Base-by-base conservation (phyloP, 2,113 vertebrate genomes). In the Oryzias celebensis region DNA sequence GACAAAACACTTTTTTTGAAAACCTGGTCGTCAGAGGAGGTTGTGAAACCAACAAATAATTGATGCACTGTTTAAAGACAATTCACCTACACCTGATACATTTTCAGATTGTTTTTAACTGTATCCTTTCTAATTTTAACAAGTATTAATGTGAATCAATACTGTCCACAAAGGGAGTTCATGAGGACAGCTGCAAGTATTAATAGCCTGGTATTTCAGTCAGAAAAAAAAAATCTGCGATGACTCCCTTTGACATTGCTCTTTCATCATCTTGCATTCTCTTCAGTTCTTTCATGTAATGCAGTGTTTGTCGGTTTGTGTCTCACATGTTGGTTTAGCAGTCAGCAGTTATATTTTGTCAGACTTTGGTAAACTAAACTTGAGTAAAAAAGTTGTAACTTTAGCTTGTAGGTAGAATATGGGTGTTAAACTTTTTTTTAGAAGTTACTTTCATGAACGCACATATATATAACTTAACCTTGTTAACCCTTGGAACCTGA, bases 121-220 rank as follows among this genome's bases (percentile, higher is more conserved):
- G 26, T 54, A 14, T 46, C 28, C 31, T 17, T 23, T 46, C 12
- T 45, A 24, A 61, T 46, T 51, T 14, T 22, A 56, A 52, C 7
- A 28, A 6, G 16, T 73, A 41, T 5, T 66, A 57, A 44, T 68
- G 31, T 58, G 20, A 28, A 43, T 54, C 31, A 54, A 71, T 52
- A 14, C 18, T 18, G 20, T 6, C 56, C 24, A 56, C 58, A 79
- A 49, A 4, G 4, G 56, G 51, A 56, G 52, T 84, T 71, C 58
- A 6, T 22, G 46, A 28, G 42, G 81, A 88, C 89, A 90, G 88
- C 87, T 89, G 85, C 47, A 46, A 22, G 58, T 89, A 91, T 86
- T 83, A 67, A 76, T 91, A 88, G 85, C 59, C 24, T 54, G 49
- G 47, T 4, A 41, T 50, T 52, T 80, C 63, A 78, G n/a, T 60